Conservation (phyloP, 2,888 invertebrate species). For the Cynaeus angustus region DNA sequence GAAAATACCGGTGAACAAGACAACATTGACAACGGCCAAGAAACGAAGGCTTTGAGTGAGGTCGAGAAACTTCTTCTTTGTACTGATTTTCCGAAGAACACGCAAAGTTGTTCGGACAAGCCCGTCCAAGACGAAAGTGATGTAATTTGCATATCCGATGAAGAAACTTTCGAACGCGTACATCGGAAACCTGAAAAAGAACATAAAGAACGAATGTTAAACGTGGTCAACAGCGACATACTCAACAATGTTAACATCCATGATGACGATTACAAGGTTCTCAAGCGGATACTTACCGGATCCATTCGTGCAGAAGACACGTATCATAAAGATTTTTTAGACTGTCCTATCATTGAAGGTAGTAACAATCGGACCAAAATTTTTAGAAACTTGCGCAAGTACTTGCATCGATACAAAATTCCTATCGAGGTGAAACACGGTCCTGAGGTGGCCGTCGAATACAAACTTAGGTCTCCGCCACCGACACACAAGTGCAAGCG, state of each 20-base stretch:
- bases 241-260: slow-evolving; percentile 43
- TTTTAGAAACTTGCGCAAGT: slow-evolving; percentile 53
- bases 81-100: too few species aligned
- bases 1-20: too few species aligned
- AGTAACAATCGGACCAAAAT: slow-evolving; percentile 3
- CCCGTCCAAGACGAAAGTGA: slow-evolving; percentile 5
- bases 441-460: slow-evolving; percentile 3
- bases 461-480: slow-evolving; percentile 2
- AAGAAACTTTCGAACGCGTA: slow-evolving; percentile 12
- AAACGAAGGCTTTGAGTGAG: too few species aligned
- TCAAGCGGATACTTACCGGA: slow-evolving; percentile 51
- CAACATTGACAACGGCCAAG: background rate
- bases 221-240: slow-evolving; percentile 50
- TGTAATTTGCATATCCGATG: slow-evolving; percentile 40
- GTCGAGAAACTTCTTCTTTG: too few species aligned
- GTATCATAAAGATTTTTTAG: background rate
- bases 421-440: slow-evolving; percentile 53
- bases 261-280: slow-evolving; percentile 49
- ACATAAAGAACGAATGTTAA: slow-evolving; percentile 26
- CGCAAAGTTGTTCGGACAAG: too few species aligned
- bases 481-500: background rate
- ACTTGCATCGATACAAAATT: slow-evolving; percentile 55
- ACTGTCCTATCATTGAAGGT: slow-evolving; percentile 25
- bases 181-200: background rate
- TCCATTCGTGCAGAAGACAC: background rate